Percentiles rank a stretch among this genome's conserved stretches.
Evolutionary conservation across 2,888 invertebrate species (phyloP).

Genomic region (Prosopocoilus inquinatus): DNA sequence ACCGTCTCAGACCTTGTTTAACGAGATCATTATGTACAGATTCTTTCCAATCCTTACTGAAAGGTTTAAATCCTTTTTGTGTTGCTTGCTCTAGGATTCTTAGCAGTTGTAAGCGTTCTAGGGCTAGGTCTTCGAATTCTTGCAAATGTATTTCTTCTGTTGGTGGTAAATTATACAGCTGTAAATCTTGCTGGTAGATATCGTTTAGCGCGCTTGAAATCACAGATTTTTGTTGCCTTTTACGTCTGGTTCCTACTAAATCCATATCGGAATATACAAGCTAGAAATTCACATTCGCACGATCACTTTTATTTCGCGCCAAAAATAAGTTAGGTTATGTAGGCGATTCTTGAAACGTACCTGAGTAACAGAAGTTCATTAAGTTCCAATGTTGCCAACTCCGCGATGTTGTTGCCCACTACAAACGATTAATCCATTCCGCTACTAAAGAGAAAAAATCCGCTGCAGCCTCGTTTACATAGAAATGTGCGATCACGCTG

Average conservation of each 20-base stretch:
- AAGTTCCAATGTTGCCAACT: no score
- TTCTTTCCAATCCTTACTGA: slow-evolving; percentile 67
- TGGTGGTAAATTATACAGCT: slow-evolving; percentile 78
- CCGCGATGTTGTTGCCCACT: no score
- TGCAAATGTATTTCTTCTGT: slow-evolving; percentile 68
- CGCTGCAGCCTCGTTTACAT: no score
- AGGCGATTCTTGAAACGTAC: no score
- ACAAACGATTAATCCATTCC: no score
- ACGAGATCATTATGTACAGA: slow-evolving; percentile 64
- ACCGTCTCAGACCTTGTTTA: slow-evolving; percentile 67
- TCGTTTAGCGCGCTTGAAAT: slow-evolving; percentile 49
- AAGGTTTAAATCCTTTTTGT: slow-evolving; percentile 60
- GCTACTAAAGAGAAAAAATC: no score
- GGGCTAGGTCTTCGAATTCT: slow-evolving; percentile 85
- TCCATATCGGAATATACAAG: slow-evolving; percentile 15
- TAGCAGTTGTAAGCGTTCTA: slow-evolving; percentile 78
- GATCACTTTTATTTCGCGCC: no score
- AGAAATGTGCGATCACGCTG: no score
- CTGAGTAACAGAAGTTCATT: no score
- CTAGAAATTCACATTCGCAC: no score
- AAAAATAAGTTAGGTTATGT: no score
- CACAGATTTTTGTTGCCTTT: slow-evolving; percentile 35
- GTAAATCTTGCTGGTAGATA: slow-evolving; percentile 72
- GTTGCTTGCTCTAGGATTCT: slow-evolving; percentile 74
- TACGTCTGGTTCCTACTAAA: slow-evolving; percentile 30